Percentiles rank a stretch among this genome's conserved stretches.
phyloP scores from a whole-genome alignment of 1,140 invertebrate species.

The Halesus radiatus region DNA sequence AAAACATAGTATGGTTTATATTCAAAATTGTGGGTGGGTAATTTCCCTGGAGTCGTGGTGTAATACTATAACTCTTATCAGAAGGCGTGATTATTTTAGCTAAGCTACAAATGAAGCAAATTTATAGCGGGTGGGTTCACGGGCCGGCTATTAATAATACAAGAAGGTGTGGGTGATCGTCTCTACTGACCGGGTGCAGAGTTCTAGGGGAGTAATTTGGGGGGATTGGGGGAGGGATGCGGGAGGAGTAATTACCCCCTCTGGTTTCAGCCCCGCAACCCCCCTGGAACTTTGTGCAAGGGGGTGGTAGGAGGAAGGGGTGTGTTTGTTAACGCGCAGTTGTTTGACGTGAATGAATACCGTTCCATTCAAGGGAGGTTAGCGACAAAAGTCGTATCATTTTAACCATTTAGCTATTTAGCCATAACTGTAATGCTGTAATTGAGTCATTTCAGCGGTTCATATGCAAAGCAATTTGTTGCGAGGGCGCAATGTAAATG shows the following conservation, averaged over 20 bases:
- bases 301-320: constrained; percentile 29
- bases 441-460: too few species aligned
- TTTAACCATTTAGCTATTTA: too few species aligned
- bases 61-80: too few species aligned
- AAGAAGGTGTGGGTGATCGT: constrained; percentile 15
- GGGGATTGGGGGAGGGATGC: neutral
- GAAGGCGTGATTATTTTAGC: too few species aligned
- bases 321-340: constrained; percentile 7
- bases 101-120: constrained; percentile 36
- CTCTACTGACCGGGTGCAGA: constrained; percentile 1
- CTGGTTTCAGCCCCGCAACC: neutral
- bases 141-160: constrained; percentile 52
- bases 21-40: too few species aligned
- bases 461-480: too few species aligned
- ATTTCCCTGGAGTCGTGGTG: too few species aligned
- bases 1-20: too few species aligned
- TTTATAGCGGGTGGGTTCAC: constrained; percentile 37
- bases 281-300: constrained; percentile 15
- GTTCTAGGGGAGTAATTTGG: neutral
- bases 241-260: constrained; percentile 14
- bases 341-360: constrained; percentile 1
- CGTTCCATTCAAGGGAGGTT: neutral
- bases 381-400: neutral
- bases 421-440: too few species aligned
- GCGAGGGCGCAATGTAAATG: too few species aligned